Evolutionary conservation across 2,888 invertebrate genomes (phyloP).

Genomic region (Amiota mariae): DNA sequence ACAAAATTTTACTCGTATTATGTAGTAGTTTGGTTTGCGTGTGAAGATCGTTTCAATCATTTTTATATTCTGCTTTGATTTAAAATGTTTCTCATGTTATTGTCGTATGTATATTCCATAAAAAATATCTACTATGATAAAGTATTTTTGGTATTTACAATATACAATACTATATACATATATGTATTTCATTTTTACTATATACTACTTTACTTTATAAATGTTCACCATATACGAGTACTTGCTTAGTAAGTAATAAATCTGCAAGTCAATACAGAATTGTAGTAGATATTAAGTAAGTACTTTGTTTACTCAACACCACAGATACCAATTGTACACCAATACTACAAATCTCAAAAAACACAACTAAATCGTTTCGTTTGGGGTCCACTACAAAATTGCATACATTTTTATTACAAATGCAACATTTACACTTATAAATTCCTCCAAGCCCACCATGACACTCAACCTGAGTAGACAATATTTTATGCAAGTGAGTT

Average conservation of each 20-base stretch:
- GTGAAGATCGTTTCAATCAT: constrained; percentile 63
- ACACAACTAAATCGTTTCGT: neutral
- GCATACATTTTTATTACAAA: constrained; percentile 50
- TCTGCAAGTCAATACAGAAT: neutral
- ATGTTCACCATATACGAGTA: neutral
- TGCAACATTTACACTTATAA: constrained; percentile 46
- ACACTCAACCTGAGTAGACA: constrained; percentile 54
- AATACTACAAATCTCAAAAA: neutral
- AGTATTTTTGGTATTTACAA: too few relatives aligned
- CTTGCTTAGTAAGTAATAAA: neutral
- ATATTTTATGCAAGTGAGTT: constrained; percentile 14
- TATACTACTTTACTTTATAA: neutral
- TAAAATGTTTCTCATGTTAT: constrained; percentile 61
- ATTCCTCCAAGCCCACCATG: constrained; percentile 61
- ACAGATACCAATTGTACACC: neutral
- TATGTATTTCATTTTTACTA: too few relatives aligned
- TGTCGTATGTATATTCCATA: neutral
- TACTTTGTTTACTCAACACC: too few relatives aligned
- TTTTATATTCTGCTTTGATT: constrained; percentile 58
- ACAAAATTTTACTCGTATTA: neutral
- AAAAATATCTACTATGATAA: too few relatives aligned
- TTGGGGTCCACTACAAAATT: constrained; percentile 43
- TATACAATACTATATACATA: too few relatives aligned
- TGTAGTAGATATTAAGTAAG: neutral
- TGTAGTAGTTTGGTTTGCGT: constrained; percentile 51